These are phyloP conservation scores for Corvus moneduloides DNA, from an alignment of 2,113 vertebrate species.

Conservation along the genomic window DNA sequence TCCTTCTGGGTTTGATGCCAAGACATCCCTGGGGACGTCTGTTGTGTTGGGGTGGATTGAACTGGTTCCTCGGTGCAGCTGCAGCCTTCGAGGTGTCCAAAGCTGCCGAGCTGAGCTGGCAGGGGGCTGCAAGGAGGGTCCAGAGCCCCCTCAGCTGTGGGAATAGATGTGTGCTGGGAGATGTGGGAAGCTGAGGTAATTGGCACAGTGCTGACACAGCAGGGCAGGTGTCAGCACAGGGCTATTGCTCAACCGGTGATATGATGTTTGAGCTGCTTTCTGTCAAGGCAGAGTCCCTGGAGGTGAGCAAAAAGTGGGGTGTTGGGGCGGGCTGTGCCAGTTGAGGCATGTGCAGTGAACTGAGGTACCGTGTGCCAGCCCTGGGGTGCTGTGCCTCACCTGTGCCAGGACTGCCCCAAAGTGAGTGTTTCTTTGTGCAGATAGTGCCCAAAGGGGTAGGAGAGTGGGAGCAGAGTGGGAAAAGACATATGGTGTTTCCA, in stretches of 20 bases:
- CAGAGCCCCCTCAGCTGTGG: background rate
- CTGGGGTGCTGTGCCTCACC: background rate
- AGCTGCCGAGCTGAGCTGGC: background rate
- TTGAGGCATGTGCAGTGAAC: background rate
- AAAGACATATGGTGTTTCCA: fast-evolving
- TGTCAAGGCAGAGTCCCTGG: background rate
- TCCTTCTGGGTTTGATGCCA: background rate
- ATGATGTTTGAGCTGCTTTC: background rate
- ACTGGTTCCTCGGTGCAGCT: background rate
- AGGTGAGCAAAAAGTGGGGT: background rate
- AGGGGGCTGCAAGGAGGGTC: fast-evolving
- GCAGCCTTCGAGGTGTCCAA: background rate
- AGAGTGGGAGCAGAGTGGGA: fast-evolving
- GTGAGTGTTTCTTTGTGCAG: background rate
- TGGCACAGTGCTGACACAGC: background rate
- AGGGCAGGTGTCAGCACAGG: background rate
- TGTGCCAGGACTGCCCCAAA: background rate
- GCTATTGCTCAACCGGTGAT: background rate
- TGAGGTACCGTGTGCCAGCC: fast-evolving
- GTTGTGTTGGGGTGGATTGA: background rate
- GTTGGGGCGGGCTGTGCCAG: fast-evolving
- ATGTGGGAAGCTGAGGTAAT: background rate
- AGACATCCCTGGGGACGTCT: background rate
- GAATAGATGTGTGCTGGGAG: fast-evolving
- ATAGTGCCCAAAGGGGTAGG: background rate